A percentile compares a stretch with the other conserved stretches of the same genome.
phyloP scores from a whole-genome alignment of 2,113 vertebrate species.

The Marmota monax region DNA sequence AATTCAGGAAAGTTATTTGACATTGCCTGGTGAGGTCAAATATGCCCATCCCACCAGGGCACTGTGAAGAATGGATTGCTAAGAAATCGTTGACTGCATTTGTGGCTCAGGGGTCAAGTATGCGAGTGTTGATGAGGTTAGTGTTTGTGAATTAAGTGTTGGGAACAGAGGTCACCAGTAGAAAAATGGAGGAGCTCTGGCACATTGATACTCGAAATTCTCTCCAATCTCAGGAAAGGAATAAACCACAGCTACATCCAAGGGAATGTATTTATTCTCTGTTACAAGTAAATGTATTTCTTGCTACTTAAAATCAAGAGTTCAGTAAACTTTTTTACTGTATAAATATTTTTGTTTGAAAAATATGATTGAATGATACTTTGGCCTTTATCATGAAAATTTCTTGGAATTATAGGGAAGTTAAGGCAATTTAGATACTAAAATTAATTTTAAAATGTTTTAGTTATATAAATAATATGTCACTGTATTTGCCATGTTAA shows the following conservation, averaged over 20 bases:
- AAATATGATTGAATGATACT: not conserved
- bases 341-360: constrained; percentile 6
- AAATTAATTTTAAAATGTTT: too few relatives aligned
- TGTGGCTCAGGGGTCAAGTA: not conserved
- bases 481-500: too few relatives aligned
- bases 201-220: not conserved
- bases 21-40: not conserved
- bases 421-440: not conserved
- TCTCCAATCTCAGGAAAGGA: not conserved
- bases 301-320: not conserved
- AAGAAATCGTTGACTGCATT: not conserved
- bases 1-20: not conserved
- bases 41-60: not conserved
- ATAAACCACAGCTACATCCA: not conserved
- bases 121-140: not conserved
- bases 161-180: not conserved
- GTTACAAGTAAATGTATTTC: not conserved
- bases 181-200: not conserved
- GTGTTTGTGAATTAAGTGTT: not conserved
- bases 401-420: not conserved
- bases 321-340: not conserved
- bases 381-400: not conserved
- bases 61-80: too few relatives aligned
- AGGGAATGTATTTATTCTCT: not conserved
- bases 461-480: too few relatives aligned